Evolutionary conservation across 2,797 vertebrate genomes (phyloP).

Genomic region (Lepidocolaptes lacrymiger): DNA sequence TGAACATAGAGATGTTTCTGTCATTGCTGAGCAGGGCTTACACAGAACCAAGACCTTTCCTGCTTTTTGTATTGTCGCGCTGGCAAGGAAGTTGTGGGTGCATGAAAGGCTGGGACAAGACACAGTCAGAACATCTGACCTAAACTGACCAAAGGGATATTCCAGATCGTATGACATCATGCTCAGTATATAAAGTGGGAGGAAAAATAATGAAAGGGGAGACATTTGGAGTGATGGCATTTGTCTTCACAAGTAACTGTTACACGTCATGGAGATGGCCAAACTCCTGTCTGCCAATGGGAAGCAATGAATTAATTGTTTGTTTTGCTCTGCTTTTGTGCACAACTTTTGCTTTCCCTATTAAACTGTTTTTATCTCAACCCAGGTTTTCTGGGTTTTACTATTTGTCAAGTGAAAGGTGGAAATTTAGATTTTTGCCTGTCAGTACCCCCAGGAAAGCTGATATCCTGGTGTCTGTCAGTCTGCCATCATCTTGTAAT

Average conservation of each 20-base stretch:
- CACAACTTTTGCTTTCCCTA: neutral
- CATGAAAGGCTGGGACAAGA: rapidly evolving
- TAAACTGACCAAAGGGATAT: neutral
- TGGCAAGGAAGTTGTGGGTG: rapidly evolving
- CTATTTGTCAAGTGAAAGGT: too few species aligned
- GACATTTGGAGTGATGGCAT: rapidly evolving
- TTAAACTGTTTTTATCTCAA: neutral
- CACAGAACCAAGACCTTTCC: neutral
- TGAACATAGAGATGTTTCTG: neutral
- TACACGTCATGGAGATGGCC: too few species aligned
- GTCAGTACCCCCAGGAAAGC: too few species aligned
- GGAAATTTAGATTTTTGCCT: too few species aligned
- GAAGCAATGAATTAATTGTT: neutral
- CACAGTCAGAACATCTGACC: neutral
- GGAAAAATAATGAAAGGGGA: neutral
- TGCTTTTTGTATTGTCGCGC: rapidly evolving
- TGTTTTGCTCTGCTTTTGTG: neutral
- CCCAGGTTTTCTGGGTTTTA: neutral
- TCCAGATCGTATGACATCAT: neutral
- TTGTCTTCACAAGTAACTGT: neutral
- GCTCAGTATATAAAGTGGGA: neutral
- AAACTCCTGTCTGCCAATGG: neutral
- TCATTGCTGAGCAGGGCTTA: neutral
- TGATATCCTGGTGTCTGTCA: too few species aligned
- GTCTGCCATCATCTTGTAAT: too few species aligned